Conservation (phyloP, 2,113 vertebrate genomes). For the Peromyscus maniculatus region DNA sequence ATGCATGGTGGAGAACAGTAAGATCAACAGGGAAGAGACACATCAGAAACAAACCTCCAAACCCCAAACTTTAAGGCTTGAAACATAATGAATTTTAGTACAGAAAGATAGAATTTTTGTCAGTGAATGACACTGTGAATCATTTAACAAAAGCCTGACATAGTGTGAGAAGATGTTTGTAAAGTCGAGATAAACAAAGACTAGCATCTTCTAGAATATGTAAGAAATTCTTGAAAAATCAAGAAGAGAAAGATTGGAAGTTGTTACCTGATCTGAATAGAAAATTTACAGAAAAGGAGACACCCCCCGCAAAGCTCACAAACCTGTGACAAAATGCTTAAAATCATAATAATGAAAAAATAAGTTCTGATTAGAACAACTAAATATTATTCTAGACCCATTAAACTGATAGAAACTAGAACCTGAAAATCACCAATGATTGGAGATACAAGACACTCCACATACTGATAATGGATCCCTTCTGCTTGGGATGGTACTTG, state of each 20-base stretch:
- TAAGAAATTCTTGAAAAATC: not conserved
- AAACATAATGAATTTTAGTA: not conserved
- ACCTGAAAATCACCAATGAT: not conserved
- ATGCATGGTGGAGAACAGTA: not conserved
- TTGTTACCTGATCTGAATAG: not conserved
- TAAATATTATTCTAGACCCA: not conserved
- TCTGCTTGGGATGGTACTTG: not conserved
- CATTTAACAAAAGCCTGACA: slow-evolving; percentile 13
- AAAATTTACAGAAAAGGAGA: not conserved
- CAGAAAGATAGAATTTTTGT: slow-evolving; percentile 2
- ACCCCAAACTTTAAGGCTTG: not conserved
- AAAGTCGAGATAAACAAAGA: not conserved
- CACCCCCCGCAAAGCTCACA: not conserved
- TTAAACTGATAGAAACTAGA: not conserved
- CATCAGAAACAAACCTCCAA: not conserved
- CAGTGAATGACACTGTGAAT: not conserved
- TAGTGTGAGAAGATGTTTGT: slow-evolving; percentile 14
- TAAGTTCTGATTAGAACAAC: not conserved
- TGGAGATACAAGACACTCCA: not conserved
- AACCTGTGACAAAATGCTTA: not conserved
- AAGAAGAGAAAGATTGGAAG: not conserved
- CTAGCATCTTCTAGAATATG: not conserved
- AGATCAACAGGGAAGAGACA: not conserved
- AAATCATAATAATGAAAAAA: not conserved
- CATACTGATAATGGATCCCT: not conserved